Conservation (phyloP, 2,113 vertebrate species). For the Polypterus bichir region DNA sequence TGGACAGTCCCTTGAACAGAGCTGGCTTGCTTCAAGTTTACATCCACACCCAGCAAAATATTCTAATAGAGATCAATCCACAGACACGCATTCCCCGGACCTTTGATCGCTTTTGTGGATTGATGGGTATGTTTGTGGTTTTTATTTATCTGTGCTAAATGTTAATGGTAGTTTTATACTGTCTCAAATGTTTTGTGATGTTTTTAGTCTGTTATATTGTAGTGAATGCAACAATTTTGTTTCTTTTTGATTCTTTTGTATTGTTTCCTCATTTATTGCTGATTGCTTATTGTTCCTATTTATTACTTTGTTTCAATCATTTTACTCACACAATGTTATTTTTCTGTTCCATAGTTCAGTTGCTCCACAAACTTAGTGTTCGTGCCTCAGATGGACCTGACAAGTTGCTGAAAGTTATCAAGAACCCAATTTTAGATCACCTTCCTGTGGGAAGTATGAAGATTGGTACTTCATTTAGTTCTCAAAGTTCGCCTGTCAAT, state of each 20-base stretch:
- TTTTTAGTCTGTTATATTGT: too few relatives aligned
- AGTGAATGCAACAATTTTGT: too few relatives aligned
- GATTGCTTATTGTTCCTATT: too few relatives aligned
- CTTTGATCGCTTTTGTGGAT: slow-evolving; percentile 86
- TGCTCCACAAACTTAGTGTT: slow-evolving; percentile 90
- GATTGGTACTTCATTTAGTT: slow-evolving; percentile 70
- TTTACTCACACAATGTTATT: too few relatives aligned
- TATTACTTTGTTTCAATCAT: too few relatives aligned
- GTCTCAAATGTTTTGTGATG: too few relatives aligned
- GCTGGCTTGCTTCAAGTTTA: slow-evolving; percentile 90
- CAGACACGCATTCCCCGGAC: slow-evolving; percentile 93
- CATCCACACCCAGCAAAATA: slow-evolving; percentile 84
- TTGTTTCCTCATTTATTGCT: too few relatives aligned
- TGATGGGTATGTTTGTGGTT: slow-evolving; percentile 68
- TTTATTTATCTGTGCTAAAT: too few relatives aligned
- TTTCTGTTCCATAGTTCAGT: slow-evolving; percentile 60
- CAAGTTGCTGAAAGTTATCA: slow-evolving; percentile 84
- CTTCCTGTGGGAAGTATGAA: slow-evolving; percentile 83
- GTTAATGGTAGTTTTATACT: too few relatives aligned
- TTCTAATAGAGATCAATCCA: slow-evolving; percentile 86
- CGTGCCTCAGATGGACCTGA: slow-evolving; percentile 88
- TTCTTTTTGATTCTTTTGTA: too few relatives aligned
- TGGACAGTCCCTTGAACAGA: slow-evolving; percentile 93
- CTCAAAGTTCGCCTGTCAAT: slow-evolving; percentile 39
- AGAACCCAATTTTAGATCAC: slow-evolving; percentile 85